Evolutionary conservation across 30 jellyfish, hydroid and myxozoan genomes (phyloP), one percentile per base, ranked within the genome.

Genomic region (Pseudorhiza aurosa): DNA sequence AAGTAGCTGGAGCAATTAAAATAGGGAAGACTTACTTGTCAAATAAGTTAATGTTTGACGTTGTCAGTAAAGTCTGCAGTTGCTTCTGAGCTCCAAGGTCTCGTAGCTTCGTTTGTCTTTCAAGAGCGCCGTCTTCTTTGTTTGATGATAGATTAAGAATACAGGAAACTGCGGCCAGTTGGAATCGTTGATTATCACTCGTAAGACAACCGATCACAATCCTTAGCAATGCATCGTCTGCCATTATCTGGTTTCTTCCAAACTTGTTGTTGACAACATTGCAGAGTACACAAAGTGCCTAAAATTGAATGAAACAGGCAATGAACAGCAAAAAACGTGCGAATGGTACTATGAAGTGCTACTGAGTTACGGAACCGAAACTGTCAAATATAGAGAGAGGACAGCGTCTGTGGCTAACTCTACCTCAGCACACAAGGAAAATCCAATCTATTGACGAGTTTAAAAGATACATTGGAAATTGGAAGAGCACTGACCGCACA

Each of bases 81-180:
- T 72, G 91, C 33, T 73, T 75, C 72, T 89, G 95, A 31, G 91
- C 97, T 21, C 97, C 97, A 29, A 89, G 90, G n/a, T 79, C 94
- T 8, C 95, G 71, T 68, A 89, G 77, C 27, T 68, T 81, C 31
- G 88, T 64, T 53, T 82, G 90, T 51, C 95, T 77, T 28, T 89
- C 95, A 12, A 72, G 77, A 33, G 94, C 78, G 26, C 86, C 91
- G 3, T 74, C 91, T 37, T 68, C 95, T 6, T 71, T 63, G 68
- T 33, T 75, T 14, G 83, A 43, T 50, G 89, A 44, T 9, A 89
- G 78, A 68, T 68, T 89, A 37, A 85, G 62, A 0, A 89, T 68
- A 65, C 95, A 81, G 1, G 89, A 89, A 21, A 89, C 97, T 27
- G 91, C 75, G 18, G 97, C 97, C 1, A 89, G 87, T 67, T 89